Evolutionary conservation across 1,140 invertebrate genomes (phyloP).

Genomic region (Eumaeus atala): DNA sequence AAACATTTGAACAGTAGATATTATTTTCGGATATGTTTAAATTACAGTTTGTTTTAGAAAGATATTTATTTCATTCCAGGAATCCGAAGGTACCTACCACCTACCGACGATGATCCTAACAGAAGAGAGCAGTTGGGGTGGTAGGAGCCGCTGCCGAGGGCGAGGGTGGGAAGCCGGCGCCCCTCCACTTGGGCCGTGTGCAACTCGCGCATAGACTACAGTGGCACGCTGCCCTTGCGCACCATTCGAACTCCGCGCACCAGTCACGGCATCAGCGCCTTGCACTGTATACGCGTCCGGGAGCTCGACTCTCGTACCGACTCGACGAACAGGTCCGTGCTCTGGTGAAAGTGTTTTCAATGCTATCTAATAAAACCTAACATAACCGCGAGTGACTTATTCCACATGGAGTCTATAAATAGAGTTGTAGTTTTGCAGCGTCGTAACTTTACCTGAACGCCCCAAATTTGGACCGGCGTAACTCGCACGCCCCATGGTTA

Average conservation of each 20-base stretch:
- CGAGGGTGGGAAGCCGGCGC: slow-evolving; percentile 40
- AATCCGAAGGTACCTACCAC: no score
- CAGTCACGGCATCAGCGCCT: slow-evolving; percentile 64
- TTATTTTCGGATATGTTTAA: no score
- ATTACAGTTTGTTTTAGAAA: no score
- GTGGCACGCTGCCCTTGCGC: slow-evolving; percentile 54
- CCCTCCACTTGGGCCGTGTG: slow-evolving; percentile 73
- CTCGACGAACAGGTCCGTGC: slow-evolving; percentile 71
- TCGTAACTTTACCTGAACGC: slow-evolving; percentile 72
- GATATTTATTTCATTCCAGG: no score
- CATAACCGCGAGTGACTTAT: slow-evolving; percentile 32
- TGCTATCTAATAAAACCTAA: slow-evolving; percentile 30
- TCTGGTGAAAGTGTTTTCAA: slow-evolving; percentile 55
- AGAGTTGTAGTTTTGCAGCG: slow-evolving; percentile 60
- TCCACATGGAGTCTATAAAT: slow-evolving; percentile 61
- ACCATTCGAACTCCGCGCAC: slow-evolving; percentile 73
- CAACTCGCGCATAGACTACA: slow-evolving; percentile 72
- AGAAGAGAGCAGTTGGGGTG: slow-evolving; percentile 13
- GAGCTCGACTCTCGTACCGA: slow-evolving; percentile 67
- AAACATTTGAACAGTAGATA: no score
- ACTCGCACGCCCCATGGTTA: slow-evolving; percentile 51
- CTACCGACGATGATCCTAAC: no score
- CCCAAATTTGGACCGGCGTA: slow-evolving; percentile 69
- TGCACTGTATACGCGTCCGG: slow-evolving; percentile 62
- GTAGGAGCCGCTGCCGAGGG: slow-evolving; percentile 24